A percentile compares a stretch with the other conserved stretches of the same genome.
These are phyloP conservation scores for Drosophila pullipes DNA, from an alignment of 2,888 invertebrate genomes.

Conservation along the genomic window DNA sequence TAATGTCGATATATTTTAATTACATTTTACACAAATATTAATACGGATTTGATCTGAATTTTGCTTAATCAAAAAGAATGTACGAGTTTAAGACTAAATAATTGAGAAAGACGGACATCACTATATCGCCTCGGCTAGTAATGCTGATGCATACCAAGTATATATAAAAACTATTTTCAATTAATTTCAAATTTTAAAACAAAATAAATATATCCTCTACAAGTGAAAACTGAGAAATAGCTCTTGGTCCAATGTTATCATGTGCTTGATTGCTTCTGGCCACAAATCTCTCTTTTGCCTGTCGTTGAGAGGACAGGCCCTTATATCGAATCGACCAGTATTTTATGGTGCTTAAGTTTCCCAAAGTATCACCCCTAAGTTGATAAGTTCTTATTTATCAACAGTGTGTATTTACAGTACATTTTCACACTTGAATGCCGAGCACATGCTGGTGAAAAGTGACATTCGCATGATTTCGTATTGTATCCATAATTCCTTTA, in stretches of 20 bases:
- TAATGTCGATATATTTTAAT: too few species aligned
- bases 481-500: conserved; percentile 6
- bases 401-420: neutral
- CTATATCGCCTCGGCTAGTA: neutral
- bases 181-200: neutral
- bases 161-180: neutral
- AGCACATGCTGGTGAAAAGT: conserved; percentile 4
- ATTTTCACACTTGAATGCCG: conserved; percentile 2
- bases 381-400: neutral
- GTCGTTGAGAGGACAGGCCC: neutral
- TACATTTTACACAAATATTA: too few species aligned
- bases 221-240: too few species aligned
- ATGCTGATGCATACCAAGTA: neutral
- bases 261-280: neutral
- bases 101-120: neutral
- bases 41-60: neutral
- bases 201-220: neutral
- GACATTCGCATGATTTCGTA: neutral
- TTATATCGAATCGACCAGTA: neutral
- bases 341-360: neutral
- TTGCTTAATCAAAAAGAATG: neutral
- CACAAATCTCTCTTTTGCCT: neutral
- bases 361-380: neutral
- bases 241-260: too few species aligned
- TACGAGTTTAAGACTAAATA: neutral